Percentiles rank a stretch among this genome's conserved stretches.
Evolutionary conservation across 2,113 vertebrate genomes (phyloP).

Genomic region (Tautogolabrus adspersus): DNA sequence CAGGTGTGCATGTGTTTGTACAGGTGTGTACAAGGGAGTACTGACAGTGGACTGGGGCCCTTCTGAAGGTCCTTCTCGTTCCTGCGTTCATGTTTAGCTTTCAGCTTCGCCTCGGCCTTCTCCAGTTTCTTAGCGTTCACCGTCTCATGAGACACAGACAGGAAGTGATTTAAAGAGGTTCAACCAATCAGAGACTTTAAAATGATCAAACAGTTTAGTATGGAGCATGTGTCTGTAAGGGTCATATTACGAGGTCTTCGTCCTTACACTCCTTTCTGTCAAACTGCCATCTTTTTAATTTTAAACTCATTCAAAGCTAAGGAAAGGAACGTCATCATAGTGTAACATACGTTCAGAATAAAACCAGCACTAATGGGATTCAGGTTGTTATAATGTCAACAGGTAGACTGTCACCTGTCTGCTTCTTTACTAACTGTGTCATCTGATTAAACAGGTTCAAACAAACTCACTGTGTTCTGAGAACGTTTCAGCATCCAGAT

Average conservation of each 20-base stretch:
- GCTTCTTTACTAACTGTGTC: too few species aligned
- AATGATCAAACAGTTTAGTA: too few species aligned
- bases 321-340: too few species aligned
- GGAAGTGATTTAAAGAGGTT: slow-evolving; percentile 1
- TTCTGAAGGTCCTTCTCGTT: slow-evolving; percentile 91
- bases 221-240: too few species aligned
- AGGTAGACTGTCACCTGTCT: too few species aligned
- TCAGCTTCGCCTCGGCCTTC: slow-evolving; percentile 96
- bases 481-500: slow-evolving; percentile 86
- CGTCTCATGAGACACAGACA: slow-evolving; percentile 78
- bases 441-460: not conserved
- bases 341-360: too few species aligned
- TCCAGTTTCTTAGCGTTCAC: slow-evolving; percentile 96
- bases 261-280: too few species aligned
- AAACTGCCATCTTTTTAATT: too few species aligned
- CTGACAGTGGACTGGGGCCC: slow-evolving; percentile 79
- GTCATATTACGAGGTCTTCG: too few species aligned
- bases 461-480: slow-evolving; percentile 56
- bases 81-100: slow-evolving; percentile 93
- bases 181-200: not conserved
- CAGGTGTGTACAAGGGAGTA: not conserved
- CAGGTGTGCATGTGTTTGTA: not conserved
- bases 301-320: too few species aligned
- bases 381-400: too few species aligned
- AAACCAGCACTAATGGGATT: too few species aligned